Base-by-base conservation (phyloP, 2,888 invertebrate species). In the Malthinus seriepunctatus region DNA sequence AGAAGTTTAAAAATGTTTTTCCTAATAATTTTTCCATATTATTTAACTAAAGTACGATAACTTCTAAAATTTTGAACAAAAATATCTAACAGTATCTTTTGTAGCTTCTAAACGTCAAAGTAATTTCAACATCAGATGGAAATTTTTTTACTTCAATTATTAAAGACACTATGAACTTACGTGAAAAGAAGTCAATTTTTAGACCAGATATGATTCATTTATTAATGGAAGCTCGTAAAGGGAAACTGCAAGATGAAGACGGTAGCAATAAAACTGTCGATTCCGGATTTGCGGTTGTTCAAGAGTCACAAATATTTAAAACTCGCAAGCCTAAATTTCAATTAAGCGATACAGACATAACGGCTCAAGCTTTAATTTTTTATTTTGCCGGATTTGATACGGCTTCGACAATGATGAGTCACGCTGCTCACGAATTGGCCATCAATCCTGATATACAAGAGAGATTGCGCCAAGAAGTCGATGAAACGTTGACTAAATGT, bases 171-270 rank as follows among this genome's bases (percentile, higher is more conserved):
- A 59, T 68, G 33, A 39, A 44, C 8, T 37, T 31, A 6, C 45
- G 68, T 37, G 62, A 66, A 52, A 50, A 62, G 35, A 50, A 63
- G 39, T 56, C 52, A 12, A 65, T 66, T 44, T 38, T 64, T 8
- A 44, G 69, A 37, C 67, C 62, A 7, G 69, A 69, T 51, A 82
- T 84, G 81, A 81, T 84, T 15, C 80, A 84, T 42, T 66, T 84
- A 7, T 71, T 84, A 1, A 78, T 83, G 76, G 81, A 83, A 66
- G 81, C 83, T 9, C 80, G 78, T 48, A 51, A 49, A 38, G 34
- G 15, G 8, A 79, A 79, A 14, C 8, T 31, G 71, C 79, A 79
- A 15, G 42, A 54, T 44, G 45, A 60, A 8, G 58, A 56, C 32
- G 56, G 59, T 37, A 63, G 59, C 35, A 54, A 50, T 3, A 15